phyloP scores from a whole-genome alignment of 2,888 invertebrate species.

The Plemyria rubiginata region DNA sequence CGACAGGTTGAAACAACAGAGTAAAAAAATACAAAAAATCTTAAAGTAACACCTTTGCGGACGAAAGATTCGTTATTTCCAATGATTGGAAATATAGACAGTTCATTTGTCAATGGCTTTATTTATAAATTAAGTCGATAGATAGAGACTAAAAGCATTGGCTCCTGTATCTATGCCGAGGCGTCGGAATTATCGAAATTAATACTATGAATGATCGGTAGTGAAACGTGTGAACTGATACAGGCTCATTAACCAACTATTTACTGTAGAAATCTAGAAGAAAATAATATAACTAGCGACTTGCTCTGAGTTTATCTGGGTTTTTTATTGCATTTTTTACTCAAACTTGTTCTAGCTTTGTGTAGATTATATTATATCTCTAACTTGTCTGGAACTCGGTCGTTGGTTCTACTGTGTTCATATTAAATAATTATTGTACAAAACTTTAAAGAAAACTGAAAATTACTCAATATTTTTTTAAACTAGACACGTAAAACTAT shows the following conservation, averaged over 20 bases:
- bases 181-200: constrained; percentile 79
- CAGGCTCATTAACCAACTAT: constrained; percentile 48
- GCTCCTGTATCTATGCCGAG: constrained; percentile 73
- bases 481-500: too few species aligned
- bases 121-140: constrained; percentile 66
- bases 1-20: constrained; percentile 55
- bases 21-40: constrained; percentile 50
- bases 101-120: constrained; percentile 70
- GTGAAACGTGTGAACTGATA: constrained; percentile 63
- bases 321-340: not conserved
- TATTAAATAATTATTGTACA: too few species aligned
- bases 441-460: too few species aligned
- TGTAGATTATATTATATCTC: too few species aligned
- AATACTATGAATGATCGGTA: constrained; percentile 78
- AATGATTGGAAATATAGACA: constrained; percentile 54
- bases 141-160: constrained; percentile 78
- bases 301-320: not conserved
- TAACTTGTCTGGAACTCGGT: too few species aligned
- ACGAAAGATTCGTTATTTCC: constrained; percentile 23
- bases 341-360: too few species aligned
- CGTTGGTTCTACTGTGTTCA: too few species aligned
- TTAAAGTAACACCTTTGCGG: constrained; percentile 60
- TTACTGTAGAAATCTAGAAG: constrained; percentile 45
- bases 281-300: constrained; percentile 3
- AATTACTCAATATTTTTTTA: too few species aligned